Conservation (phyloP, 53 echinoderm and acorn worm species). For the Echinarachnius parma region DNA sequence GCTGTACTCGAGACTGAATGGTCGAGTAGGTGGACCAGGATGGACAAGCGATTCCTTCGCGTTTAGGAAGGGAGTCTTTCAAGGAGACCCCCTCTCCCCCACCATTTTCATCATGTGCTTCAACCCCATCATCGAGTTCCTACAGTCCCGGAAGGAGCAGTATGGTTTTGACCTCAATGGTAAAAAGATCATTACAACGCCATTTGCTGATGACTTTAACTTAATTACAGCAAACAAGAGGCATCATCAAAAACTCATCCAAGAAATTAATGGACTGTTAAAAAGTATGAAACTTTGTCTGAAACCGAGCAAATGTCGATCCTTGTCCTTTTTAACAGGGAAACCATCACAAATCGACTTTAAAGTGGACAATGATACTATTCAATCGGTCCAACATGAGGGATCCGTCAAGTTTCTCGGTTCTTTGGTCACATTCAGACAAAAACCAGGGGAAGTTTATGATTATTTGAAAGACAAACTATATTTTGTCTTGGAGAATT, state of each 20-base stretch:
- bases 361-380: no score
- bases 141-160: neutral
- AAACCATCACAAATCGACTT: no score
- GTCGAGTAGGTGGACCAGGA: neutral
- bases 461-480: no score
- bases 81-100: slow-evolving; percentile 45
- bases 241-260: slow-evolving; percentile 37
- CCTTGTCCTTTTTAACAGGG: no score
- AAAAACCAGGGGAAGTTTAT: no score
- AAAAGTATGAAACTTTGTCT: no score
- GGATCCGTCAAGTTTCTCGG: no score
- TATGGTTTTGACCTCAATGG: slow-evolving; percentile 27
- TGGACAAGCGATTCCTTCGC: slow-evolving; percentile 3
- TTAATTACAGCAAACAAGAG: slow-evolving; percentile 38
- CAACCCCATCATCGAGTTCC: slow-evolving; percentile 34
- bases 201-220: slow-evolving; percentile 49
- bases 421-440: no score
- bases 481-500: no score
- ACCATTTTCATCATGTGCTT: slow-evolving; percentile 43
- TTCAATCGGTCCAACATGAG: no score
- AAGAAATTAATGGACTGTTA: no score
- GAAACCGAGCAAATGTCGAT: no score
- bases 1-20: slow-evolving; percentile 9
- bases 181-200: slow-evolving; percentile 35
- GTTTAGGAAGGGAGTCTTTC: slow-evolving; percentile 35